phyloP scores from a whole-genome alignment of 1,140 invertebrate genomes.

The Aphidius gifuensis region DNA sequence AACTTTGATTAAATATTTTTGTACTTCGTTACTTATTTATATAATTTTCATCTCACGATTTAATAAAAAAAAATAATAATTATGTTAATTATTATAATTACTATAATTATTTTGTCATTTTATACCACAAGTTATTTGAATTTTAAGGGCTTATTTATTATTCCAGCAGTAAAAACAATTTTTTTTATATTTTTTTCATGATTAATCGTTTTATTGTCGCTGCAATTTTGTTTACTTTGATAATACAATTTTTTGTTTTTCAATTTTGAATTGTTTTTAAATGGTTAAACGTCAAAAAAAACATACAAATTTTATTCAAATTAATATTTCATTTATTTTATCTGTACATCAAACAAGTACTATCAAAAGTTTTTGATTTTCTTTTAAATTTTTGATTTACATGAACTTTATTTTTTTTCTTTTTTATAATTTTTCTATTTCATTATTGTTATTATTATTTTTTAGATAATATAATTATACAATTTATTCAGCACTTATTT shows the following conservation, averaged over 20 bases:
- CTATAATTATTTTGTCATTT: conserved; percentile 30
- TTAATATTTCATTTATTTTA: conserved; percentile 1
- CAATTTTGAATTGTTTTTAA: too few species aligned
- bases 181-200: conserved; percentile 8
- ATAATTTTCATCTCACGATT: conserved; percentile 16
- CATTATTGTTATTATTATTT: background rate
- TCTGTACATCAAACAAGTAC: conserved; percentile 6
- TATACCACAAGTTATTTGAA: background rate
- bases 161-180: too few species aligned
- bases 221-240: background rate
- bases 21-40: conserved; percentile 43
- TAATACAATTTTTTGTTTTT: too few species aligned
- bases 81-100: conserved; percentile 23
- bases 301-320: background rate
- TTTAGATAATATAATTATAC: background rate
- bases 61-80: background rate
- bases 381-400: background rate
- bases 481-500: too few species aligned
- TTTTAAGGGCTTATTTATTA: conserved; percentile 3
- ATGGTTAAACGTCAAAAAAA: background rate
- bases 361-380: conserved; percentile 1
- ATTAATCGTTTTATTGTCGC: background rate
- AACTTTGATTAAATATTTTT: conserved; percentile 41
- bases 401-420: conserved; percentile 5
- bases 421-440: conserved; percentile 10